Conservation (phyloP, 2,113 vertebrate genomes). For the Machaerirhynchus nigripectus region DNA sequence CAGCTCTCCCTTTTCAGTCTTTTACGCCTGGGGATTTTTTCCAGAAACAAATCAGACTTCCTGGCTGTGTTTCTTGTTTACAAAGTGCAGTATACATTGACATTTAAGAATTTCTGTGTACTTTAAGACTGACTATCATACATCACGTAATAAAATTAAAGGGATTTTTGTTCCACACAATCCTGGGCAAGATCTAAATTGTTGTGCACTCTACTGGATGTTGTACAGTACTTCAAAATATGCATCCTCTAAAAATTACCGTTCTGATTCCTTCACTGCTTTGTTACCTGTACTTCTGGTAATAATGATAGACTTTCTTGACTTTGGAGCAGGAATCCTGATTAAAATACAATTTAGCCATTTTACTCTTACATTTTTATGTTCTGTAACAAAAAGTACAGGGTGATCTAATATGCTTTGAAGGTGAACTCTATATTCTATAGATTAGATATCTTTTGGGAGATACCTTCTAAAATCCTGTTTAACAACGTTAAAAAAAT, state of each 20-base stretch:
- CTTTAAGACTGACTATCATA: slow-evolving; percentile 55
- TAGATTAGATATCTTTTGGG: slow-evolving; percentile 22
- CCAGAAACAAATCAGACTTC: slow-evolving; percentile 58
- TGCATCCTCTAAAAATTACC: neutral
- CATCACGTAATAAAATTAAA: slow-evolving; percentile 59
- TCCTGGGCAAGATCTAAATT: neutral
- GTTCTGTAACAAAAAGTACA: slow-evolving; percentile 22
- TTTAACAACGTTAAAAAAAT: slow-evolving; percentile 13
- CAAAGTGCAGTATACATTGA: slow-evolving; percentile 61
- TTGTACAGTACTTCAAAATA: slow-evolving; percentile 6
- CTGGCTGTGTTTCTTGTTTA: slow-evolving; percentile 69
- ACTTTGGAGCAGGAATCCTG: slow-evolving; percentile 37
- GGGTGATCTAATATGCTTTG: slow-evolving; percentile 26
- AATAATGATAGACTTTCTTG: slow-evolving; percentile 38
- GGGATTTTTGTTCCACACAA: slow-evolving; percentile 46
- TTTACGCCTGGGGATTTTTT: slow-evolving; percentile 18
- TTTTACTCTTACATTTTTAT: slow-evolving; percentile 45
- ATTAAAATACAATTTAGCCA: slow-evolving; percentile 32
- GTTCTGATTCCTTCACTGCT: slow-evolving; percentile 15
- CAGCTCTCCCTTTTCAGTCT: slow-evolving; percentile 48
- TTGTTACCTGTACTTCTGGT: slow-evolving; percentile 17
- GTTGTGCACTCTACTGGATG: slow-evolving; percentile 7
- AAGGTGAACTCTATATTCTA: slow-evolving; percentile 20
- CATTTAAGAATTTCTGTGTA: slow-evolving; percentile 68
- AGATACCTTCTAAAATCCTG: slow-evolving; percentile 32